Evolutionary conservation across 2,888 invertebrate species (phyloP).

Genomic region (Athalia rosae): DNA sequence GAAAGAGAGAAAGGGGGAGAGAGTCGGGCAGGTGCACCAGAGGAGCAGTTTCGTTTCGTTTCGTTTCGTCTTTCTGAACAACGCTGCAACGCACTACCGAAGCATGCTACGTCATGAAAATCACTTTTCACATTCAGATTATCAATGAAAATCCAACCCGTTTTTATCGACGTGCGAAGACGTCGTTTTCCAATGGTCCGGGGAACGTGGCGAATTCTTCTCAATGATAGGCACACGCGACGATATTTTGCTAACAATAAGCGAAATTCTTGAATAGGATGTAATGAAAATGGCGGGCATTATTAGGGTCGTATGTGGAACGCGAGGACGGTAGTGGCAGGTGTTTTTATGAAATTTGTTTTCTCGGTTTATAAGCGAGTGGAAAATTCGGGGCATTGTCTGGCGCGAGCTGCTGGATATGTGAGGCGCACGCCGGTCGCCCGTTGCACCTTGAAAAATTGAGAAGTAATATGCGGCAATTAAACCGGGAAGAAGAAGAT

Average conservation of each 20-base stretch:
- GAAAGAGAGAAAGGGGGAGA: constrained; percentile 53
- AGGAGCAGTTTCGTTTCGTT: constrained; percentile 65
- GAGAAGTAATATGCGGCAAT: constrained; percentile 41
- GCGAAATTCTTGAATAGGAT: no score
- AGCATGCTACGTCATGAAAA: no score
- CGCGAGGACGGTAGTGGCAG: no score
- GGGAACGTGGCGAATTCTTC: no score
- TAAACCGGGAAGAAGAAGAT: constrained; percentile 20
- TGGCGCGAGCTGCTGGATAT: not conserved
- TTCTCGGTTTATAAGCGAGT: constrained; percentile 3
- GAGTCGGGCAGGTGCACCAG: constrained; percentile 44
- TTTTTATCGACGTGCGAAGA: no score
- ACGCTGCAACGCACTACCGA: not conserved
- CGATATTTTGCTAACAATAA: no score
- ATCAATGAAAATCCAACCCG: no score
- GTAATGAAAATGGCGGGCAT: no score
- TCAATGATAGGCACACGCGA: no score
- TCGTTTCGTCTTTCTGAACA: constrained; percentile 48
- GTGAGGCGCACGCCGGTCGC: not conserved
- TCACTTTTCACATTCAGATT: no score
- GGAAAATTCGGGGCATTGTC: constrained; percentile 27
- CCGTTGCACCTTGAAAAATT: constrained; percentile 35
- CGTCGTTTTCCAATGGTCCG: no score
- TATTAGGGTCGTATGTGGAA: no score
- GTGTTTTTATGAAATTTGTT: not conserved